Percentiles rank a stretch among this genome's conserved stretches.
Evolutionary conservation across 2,888 invertebrate genomes (phyloP).

Genomic region (Ectemnius continuus): DNA sequence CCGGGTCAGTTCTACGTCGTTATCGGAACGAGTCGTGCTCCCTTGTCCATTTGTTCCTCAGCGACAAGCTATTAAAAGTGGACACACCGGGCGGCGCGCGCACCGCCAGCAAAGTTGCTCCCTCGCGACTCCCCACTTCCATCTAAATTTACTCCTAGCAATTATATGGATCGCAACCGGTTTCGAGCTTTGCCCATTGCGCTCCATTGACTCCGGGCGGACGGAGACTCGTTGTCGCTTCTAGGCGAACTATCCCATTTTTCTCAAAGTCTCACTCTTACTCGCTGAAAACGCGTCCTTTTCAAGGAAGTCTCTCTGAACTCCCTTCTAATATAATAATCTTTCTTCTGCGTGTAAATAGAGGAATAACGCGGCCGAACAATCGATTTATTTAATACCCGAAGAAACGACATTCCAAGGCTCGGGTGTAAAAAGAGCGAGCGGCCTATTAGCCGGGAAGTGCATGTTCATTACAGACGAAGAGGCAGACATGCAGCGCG

Average conservation of each 20-base stretch:
- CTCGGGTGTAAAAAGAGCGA: background rate
- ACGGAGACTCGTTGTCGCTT: constrained; percentile 18
- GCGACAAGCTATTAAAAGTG: constrained; percentile 29
- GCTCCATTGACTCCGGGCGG: constrained; percentile 54
- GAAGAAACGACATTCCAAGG: too few species aligned
- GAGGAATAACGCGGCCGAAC: too few species aligned
- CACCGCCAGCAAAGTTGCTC: background rate
- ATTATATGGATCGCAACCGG: constrained; percentile 63
- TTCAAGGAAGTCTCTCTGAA: constrained; percentile 15
- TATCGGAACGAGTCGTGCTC: constrained; percentile 1
- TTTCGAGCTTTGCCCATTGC: constrained; percentile 57
- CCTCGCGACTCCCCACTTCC: constrained; percentile 34
- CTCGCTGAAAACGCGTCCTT: constrained; percentile 18
- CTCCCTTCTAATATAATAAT: too few species aligned
- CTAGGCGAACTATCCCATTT: constrained; percentile 30
- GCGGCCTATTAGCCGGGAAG: constrained; percentile 5
- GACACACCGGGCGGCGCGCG: constrained; percentile 4
- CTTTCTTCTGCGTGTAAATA: too few species aligned
- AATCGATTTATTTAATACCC: background rate
- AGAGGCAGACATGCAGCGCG: too few species aligned
- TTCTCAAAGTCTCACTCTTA: constrained; percentile 20
- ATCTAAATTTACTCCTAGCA: constrained; percentile 61
- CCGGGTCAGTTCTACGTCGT: background rate
- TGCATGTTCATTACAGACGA: constrained; percentile 1
- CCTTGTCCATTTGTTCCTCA: background rate